These are phyloP conservation scores for Perodicticus potto DNA, from an alignment of 2,797 vertebrate species.

Conservation along the genomic window DNA sequence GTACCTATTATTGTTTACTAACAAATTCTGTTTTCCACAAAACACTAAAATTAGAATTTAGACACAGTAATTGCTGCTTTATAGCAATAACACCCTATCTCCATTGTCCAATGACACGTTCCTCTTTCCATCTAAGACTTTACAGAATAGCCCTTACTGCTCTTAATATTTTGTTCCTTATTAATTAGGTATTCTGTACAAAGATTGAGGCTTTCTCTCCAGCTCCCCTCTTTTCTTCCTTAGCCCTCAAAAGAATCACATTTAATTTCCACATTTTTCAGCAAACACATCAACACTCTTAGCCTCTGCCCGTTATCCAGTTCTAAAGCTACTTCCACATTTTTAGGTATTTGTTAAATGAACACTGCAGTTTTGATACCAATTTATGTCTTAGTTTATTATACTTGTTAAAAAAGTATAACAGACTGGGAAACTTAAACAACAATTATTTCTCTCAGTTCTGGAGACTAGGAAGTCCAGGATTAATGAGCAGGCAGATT, in stretches of 20 bases:
- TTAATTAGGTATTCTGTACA: neutral
- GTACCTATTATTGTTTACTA: neutral
- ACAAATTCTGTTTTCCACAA: neutral
- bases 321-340: neutral
- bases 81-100: neutral
- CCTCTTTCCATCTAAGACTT: neutral
- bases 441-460: neutral
- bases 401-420: neutral
- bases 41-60: neutral
- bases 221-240: neutral
- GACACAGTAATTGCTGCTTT: neutral
- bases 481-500: neutral
- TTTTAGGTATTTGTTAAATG: neutral
- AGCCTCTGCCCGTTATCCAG: neutral
- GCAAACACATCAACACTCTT: neutral
- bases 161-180: neutral
- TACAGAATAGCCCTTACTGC: neutral
- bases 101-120: neutral
- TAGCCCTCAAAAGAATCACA: neutral
- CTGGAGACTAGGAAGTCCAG: neutral
- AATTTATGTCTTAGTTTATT: neutral
- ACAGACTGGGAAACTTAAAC: neutral
- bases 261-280: neutral
- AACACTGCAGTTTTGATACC: neutral
- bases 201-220: neutral